Percentiles rank a stretch among this genome's conserved stretches.
Evolutionary conservation across 1,140 invertebrate species (phyloP).

Genomic region (Drosophila mauritiana): DNA sequence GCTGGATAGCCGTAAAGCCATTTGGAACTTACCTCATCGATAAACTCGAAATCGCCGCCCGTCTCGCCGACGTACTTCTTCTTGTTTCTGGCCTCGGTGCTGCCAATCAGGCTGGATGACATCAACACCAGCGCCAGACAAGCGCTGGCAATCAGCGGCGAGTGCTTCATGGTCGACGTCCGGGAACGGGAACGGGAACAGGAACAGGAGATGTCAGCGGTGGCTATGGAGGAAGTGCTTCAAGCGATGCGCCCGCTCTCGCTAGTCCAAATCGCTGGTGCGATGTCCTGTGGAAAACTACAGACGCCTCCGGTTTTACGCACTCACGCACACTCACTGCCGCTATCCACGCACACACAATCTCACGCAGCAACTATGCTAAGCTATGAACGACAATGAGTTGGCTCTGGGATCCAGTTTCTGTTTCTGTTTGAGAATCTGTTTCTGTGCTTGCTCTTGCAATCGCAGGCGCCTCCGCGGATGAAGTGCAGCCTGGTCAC

Average conservation of each 20-base stretch:
- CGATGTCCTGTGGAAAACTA: constrained; percentile 39
- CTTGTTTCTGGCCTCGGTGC: constrained; percentile 74
- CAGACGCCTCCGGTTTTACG: constrained; percentile 32
- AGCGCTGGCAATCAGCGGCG: constrained; percentile 77
- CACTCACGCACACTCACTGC: constrained; percentile 41
- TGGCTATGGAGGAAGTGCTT: constrained; percentile 29
- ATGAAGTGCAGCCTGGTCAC: constrained; percentile 62
- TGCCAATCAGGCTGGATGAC: constrained; percentile 75
- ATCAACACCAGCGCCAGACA: constrained; percentile 82
- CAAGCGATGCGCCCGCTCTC: constrained; percentile 41
- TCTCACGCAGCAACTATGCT: constrained; percentile 17
- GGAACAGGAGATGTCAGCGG: constrained; percentile 17
- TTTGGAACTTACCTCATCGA: constrained; percentile 84
- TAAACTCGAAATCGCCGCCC: constrained; percentile 84
- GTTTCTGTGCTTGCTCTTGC: constrained; percentile 37
- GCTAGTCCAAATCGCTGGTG: constrained; percentile 20
- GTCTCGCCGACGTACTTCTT: constrained; percentile 83
- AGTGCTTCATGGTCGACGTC: constrained; percentile 67
- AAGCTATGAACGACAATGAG: constrained; percentile 52
- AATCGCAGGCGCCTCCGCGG: constrained; percentile 50
- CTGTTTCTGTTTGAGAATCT: constrained; percentile 18
- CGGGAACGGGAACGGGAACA: constrained; percentile 30
- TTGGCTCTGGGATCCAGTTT: constrained; percentile 15
- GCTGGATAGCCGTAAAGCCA: constrained; percentile 41
- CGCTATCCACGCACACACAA: constrained; percentile 26